Conservation (phyloP, 2,797 vertebrate genomes). For the Sebastes steindachneri region DNA sequence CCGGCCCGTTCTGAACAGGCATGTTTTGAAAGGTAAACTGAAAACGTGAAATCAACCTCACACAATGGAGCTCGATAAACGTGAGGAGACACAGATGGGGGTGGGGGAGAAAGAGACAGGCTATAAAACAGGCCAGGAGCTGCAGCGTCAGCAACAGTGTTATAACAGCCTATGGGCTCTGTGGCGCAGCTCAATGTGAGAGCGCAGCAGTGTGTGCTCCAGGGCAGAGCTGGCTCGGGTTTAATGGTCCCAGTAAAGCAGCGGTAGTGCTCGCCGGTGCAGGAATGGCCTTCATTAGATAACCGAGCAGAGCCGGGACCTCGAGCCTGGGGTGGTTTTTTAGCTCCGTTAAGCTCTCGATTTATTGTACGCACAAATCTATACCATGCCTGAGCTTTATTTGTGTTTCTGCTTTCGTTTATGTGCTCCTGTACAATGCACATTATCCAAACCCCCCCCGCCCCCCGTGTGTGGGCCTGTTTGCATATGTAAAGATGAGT, state of each 20-base stretch:
- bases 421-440: neutral
- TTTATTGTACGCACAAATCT: conserved; percentile 49
- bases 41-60: conserved; percentile 23
- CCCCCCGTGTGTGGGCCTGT: neutral
- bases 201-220: conserved; percentile 44
- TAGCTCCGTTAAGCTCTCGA: conserved; percentile 42
- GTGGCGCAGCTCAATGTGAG: conserved; percentile 55
- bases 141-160: conserved; percentile 67
- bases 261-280: conserved; percentile 60
- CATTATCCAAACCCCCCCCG: neutral
- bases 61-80: conserved; percentile 70
- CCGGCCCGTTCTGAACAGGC: neutral
- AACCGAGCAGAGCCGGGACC: conserved; percentile 50
- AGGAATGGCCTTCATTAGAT: conserved; percentile 75
- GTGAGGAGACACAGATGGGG: conserved; percentile 22
- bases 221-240: conserved; percentile 62
- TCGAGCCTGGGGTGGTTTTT: conserved; percentile 40
- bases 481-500: conserved; percentile 3
- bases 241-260: conserved; percentile 78
- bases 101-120: conserved; percentile 10
- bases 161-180: conserved; percentile 56
- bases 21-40: neutral
- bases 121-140: conserved; percentile 59
- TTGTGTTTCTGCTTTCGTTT: conserved; percentile 40
- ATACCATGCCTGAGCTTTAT: conserved; percentile 4